phyloP scores from a whole-genome alignment of 2,888 invertebrate genomes.

The Cheilosia urbana region DNA sequence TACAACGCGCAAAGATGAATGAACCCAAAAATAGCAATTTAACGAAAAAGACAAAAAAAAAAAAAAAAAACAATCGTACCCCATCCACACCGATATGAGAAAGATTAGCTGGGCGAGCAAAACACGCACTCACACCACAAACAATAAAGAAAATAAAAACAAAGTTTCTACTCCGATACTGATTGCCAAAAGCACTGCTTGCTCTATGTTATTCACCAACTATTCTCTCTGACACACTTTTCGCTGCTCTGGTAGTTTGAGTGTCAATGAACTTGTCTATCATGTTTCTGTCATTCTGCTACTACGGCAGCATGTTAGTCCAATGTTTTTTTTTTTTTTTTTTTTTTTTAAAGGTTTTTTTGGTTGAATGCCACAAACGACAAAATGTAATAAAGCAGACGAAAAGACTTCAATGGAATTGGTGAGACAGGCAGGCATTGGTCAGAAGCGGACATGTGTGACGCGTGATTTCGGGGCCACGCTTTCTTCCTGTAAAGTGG shows the following conservation, averaged over 20 bases:
- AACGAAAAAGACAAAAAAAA: neutral
- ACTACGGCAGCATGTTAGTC: no score
- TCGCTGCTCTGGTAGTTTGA: conserved; percentile 33
- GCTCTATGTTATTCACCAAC: conserved; percentile 5
- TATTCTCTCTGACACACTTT: conserved; percentile 60
- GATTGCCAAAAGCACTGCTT: conserved; percentile 35
- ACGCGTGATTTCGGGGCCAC: no score
- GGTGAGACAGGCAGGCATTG: neutral
- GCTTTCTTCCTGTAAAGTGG: no score
- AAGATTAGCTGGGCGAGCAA: conserved; percentile 18
- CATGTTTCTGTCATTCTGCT: conserved; percentile 19
- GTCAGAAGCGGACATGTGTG: no score
- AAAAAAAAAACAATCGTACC: neutral
- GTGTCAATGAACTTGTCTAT: conserved; percentile 72
- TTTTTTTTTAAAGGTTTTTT: conserved; percentile 1
- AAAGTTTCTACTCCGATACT: conserved; percentile 15
- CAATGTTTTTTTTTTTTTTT: conserved; percentile 12
- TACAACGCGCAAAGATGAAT: conserved; percentile 41
- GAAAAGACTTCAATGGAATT: neutral
- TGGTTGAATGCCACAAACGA: neutral
- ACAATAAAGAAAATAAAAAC: conserved; percentile 17
- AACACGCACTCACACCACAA: conserved; percentile 14
- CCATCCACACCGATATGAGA: neutral
- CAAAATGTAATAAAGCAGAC: neutral
- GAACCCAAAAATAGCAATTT: conserved; percentile 34